phyloP scores from a whole-genome alignment of 2,888 invertebrate genomes.

The Aplocera efformata region DNA sequence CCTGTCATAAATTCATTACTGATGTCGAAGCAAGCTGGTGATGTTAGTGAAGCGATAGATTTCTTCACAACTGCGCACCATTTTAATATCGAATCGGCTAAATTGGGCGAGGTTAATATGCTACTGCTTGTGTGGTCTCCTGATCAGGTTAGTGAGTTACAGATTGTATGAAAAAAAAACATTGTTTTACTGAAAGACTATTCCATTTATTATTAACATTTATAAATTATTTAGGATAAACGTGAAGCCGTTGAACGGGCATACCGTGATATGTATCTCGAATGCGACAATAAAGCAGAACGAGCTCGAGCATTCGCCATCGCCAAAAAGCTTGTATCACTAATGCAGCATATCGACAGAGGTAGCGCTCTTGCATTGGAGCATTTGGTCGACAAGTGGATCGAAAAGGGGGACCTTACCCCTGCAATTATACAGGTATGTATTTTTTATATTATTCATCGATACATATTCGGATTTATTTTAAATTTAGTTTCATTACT shows the following conservation, averaged over 20 bases:
- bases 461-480: no score
- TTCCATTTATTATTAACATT: not conserved
- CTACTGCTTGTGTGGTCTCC: slow-evolving; percentile 88
- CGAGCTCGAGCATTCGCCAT: slow-evolving; percentile 65
- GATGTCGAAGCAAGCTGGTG: slow-evolving; percentile 86
- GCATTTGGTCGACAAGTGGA: slow-evolving; percentile 66
- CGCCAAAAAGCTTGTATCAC: slow-evolving; percentile 50
- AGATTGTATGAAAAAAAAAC: not conserved
- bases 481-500: no score
- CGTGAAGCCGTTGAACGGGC: slow-evolving; percentile 88
- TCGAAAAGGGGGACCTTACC: slow-evolving; percentile 62
- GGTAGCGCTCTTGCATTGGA: slow-evolving; percentile 67
- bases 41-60: slow-evolving; percentile 93
- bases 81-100: slow-evolving; percentile 87
- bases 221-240: slow-evolving; percentile 62
- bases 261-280: slow-evolving; percentile 86
- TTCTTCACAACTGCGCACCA: slow-evolving; percentile 91
- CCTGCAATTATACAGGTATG: slow-evolving; percentile 69
- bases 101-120: slow-evolving; percentile 87
- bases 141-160: slow-evolving; percentile 79
- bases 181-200: not conserved
- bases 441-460: no score
- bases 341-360: slow-evolving; percentile 54
- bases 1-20: slow-evolving; percentile 86
- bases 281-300: slow-evolving; percentile 70